These are phyloP conservation scores for Notodonta ziczac DNA, from an alignment of 2,888 invertebrate genomes.

Conservation along the genomic window DNA sequence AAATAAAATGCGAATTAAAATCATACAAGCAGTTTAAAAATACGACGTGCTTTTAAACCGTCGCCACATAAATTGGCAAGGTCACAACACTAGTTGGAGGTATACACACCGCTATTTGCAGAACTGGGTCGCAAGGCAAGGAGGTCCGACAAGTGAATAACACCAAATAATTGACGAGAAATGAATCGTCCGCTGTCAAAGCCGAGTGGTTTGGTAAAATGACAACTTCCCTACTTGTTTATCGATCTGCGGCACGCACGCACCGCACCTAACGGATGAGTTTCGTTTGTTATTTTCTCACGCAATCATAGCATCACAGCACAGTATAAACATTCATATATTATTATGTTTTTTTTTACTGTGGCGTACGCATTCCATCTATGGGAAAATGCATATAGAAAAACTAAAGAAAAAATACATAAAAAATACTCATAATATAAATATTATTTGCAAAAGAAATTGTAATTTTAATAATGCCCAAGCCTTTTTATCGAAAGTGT, in stretches of 20 bases:
- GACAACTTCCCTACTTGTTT: too few species aligned
- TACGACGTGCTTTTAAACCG: background rate
- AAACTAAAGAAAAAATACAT: too few species aligned
- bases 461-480: too few species aligned
- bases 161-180: conserved; percentile 23
- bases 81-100: conserved; percentile 1
- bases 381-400: too few species aligned
- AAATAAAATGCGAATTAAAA: background rate
- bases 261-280: too few species aligned
- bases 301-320: too few species aligned
- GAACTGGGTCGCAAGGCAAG: conserved; percentile 14
- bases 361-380: too few species aligned
- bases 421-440: background rate
- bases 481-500: background rate
- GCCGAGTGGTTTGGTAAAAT: background rate
- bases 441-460: too few species aligned
- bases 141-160: conserved; percentile 18
- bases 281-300: too few species aligned
- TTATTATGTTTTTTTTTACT: too few species aligned
- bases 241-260: too few species aligned
- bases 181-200: conserved; percentile 17
- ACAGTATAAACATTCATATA: too few species aligned
- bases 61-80: background rate
- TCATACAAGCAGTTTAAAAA: background rate
- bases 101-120: background rate